Percentiles rank a stretch among this genome's conserved stretches.
Evolutionary conservation across 1,140 invertebrate species (phyloP).

Genomic region (Euborellia annulipes): DNA sequence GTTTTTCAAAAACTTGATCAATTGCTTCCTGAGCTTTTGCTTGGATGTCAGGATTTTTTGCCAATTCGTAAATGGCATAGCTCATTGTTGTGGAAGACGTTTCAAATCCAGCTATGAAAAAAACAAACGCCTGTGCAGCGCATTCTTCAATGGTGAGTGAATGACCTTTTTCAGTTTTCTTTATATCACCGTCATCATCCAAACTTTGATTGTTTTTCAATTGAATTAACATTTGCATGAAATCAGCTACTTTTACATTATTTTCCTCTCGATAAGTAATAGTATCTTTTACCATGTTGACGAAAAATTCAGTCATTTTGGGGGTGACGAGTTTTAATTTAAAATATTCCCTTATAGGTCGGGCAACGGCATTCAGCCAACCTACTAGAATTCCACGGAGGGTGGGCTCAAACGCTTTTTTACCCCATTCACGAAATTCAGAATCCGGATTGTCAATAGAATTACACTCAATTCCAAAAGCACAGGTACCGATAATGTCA

Average conservation of each 20-base stretch:
- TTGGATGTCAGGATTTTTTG: slow-evolving; percentile 14
- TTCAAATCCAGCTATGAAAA: slow-evolving; percentile 34
- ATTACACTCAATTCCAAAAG: slow-evolving; percentile 6
- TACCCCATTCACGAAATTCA: slow-evolving; percentile 15
- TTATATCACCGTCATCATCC: too few relatives aligned
- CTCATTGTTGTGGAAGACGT: slow-evolving; percentile 21
- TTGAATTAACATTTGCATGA: too few relatives aligned
- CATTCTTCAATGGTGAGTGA: slow-evolving; percentile 25
- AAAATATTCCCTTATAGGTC: too few relatives aligned
- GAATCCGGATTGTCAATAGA: slow-evolving; percentile 19
- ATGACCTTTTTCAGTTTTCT: slow-evolving; percentile 18
- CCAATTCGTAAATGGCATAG: slow-evolving; percentile 17
- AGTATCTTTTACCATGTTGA: too few relatives aligned
- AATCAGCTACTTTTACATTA: too few relatives aligned
- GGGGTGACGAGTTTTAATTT: too few relatives aligned
- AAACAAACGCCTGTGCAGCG: slow-evolving; percentile 30
- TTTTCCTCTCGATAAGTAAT: too few relatives aligned
- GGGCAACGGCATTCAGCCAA: too few relatives aligned
- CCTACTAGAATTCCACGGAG: too few relatives aligned
- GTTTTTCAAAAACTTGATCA: neutral
- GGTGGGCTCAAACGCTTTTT: slow-evolving; percentile 18
- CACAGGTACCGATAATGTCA: slow-evolving; percentile 1
- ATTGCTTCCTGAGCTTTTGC: neutral
- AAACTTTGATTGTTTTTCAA: too few relatives aligned
- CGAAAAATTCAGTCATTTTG: too few relatives aligned